These are phyloP conservation scores for Mus spretus DNA, from an alignment of 2,797 vertebrate species.

Conservation along the genomic window DNA sequence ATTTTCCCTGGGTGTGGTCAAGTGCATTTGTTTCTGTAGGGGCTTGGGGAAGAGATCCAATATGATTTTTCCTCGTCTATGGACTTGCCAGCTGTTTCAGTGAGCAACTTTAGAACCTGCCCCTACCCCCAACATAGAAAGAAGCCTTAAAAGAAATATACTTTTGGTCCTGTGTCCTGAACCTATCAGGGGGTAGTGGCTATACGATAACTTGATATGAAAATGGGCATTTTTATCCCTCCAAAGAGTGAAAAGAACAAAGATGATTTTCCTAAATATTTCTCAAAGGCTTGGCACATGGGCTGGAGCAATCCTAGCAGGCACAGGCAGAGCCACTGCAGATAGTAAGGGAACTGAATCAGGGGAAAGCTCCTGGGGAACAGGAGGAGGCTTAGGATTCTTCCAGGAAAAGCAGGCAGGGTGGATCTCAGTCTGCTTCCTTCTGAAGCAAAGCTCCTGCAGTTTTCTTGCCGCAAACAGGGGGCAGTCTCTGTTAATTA, in stretches of 20 bases:
- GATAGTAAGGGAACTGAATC: background rate
- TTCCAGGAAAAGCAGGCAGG: background rate
- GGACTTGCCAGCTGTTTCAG: constrained; percentile 56
- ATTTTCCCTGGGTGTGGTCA: constrained; percentile 63
- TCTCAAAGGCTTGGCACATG: constrained; percentile 54
- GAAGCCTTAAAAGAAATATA: constrained; percentile 22
- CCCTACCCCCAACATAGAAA: fast-evolving
- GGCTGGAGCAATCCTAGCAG: background rate
- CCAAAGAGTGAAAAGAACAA: constrained; percentile 26
- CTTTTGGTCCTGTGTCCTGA: background rate
- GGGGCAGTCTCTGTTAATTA: constrained; percentile 85
- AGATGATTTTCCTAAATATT: constrained; percentile 40
- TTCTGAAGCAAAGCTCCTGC: constrained; percentile 29
- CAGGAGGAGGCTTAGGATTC: background rate
- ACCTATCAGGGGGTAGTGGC: background rate
- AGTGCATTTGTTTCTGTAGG: constrained; percentile 43
- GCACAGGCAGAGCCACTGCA: background rate
- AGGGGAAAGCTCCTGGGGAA: background rate
- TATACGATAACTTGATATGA: background rate
- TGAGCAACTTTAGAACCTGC: background rate
- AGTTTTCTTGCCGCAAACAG: constrained; percentile 74
- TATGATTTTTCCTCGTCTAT: constrained; percentile 41
- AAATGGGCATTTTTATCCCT: background rate
- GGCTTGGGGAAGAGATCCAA: background rate
- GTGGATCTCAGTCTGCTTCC: background rate